Base-by-base conservation (phyloP, 1,140 invertebrate genomes). In the Chelonus insularis region DNA sequence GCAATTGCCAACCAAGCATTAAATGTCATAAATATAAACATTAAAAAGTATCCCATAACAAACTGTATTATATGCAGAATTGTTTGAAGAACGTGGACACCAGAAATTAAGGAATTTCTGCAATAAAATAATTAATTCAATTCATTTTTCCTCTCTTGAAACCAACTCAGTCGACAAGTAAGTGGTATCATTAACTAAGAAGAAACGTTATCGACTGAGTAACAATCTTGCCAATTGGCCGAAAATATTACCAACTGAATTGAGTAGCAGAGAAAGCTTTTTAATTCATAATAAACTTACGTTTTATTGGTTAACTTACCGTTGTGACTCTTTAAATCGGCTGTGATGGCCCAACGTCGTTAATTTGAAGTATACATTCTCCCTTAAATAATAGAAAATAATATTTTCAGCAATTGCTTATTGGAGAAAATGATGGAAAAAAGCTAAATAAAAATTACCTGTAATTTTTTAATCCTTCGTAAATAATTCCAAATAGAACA, bases 11-110 rank as follows among this genome's bases (percentile, higher is more conserved):
- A 77, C 83, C 87, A 91, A 39, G 85, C 82, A 66, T 91, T 91
- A 78, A 89, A 91, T 0, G 89, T 91, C 90, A 91, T 91, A 69
- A 90, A 90, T 60, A 90, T 85, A 56, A 91, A 77, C 90, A 91
- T 91, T 1, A 91, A 81, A 60, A 87, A 84, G 69, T 91, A 91
- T 21, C 85, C 84, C 18, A 91, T 62, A 1, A 86, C 75, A 12
- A 90, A 69, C 75, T 91, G 90, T 0, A 89, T n/a, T 18, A 86
- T 78, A 54, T 91, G 87, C 0, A 92, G 73, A 2, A 85, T 7
- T 0, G 88, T 88, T 77, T 91, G 89, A 2, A 84, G 50, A 1
- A 84, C 34, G 65, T 89, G 88, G 1, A 79, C 52, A 11, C 36
- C 37, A 12, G 81, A 85, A 20, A 84, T 71, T 34, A 86, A 79